Percentiles rank a stretch among this genome's conserved stretches.
These are phyloP conservation scores for Mythimna ferrago DNA, from an alignment of 2,888 invertebrate genomes.

Conservation along the genomic window DNA sequence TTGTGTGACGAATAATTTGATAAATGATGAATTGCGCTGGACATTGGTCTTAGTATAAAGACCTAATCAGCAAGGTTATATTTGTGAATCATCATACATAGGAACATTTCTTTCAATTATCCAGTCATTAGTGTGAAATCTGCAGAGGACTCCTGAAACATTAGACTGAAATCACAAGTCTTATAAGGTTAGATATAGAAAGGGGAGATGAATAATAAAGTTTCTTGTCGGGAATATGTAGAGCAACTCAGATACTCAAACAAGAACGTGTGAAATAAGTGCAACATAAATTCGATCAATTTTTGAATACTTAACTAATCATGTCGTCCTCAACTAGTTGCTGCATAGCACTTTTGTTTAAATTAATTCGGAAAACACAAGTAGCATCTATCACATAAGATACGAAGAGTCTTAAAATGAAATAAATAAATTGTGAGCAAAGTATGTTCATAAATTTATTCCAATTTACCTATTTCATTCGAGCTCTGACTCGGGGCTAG, in stretches of 20 bases:
- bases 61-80: neutral
- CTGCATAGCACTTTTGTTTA: neutral
- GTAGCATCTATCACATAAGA: neutral
- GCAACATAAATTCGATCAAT: neutral
- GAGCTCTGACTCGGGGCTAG: neutral
- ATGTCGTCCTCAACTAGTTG: neutral
- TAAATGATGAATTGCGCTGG: conserved; percentile 12
- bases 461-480: neutral
- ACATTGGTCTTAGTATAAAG: neutral
- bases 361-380: neutral
- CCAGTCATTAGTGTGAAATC: neutral
- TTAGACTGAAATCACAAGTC: conserved; percentile 5
- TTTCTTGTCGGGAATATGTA: neutral
- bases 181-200: neutral
- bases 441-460: neutral
- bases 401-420: neutral
- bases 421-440: neutral
- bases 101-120: neutral
- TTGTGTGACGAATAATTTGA: conserved; percentile 22
- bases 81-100: neutral
- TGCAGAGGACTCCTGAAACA: conserved; percentile 20
- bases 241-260: neutral
- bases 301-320: neutral
- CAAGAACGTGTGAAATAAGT: neutral
- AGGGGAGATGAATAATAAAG: neutral